Percentiles rank a stretch among this genome's conserved stretches.
Conservation (phyloP, 2,113 vertebrate genomes). For the Trematomus loennbergii region DNA sequence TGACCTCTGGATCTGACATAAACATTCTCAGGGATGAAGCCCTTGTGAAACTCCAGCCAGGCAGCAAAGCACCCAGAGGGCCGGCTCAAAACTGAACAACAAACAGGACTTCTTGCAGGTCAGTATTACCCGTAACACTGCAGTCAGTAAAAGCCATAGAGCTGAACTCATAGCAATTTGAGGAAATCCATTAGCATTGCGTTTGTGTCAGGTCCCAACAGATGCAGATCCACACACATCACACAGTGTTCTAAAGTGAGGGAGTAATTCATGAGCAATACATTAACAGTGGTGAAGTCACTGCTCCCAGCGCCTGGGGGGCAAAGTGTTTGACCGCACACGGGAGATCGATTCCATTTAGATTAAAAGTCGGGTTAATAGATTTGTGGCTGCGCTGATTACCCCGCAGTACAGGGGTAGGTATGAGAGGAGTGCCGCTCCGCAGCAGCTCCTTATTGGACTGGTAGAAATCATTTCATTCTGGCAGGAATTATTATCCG, state of each 20-base stretch:
- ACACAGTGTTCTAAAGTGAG: not conserved
- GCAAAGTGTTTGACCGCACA: conserved; percentile 3
- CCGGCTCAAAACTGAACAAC: not conserved
- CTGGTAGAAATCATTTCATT: conserved; percentile 8
- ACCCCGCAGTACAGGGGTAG: not conserved
- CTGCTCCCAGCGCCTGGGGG: conserved; percentile 1
- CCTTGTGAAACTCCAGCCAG: conserved; percentile 9
- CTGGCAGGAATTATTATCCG: not conserved
- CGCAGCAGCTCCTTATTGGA: not conserved
- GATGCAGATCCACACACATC: not conserved
- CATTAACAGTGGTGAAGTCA: conserved; percentile 12
- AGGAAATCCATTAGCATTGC: not conserved
- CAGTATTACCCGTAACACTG: not conserved
- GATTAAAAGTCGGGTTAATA: conserved; percentile 3
- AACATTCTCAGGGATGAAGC: not conserved
- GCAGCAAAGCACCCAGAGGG: not conserved
- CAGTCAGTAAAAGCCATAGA: not conserved
- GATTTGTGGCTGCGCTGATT: not conserved
- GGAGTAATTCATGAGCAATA: conserved; percentile 3
- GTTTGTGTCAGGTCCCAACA: not conserved
- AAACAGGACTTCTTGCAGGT: not conserved
- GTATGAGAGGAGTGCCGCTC: not conserved
- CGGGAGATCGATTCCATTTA: conserved; percentile 1
- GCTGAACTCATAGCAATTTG: not conserved
- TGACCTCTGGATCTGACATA: not conserved